These are phyloP conservation scores for Galagoides demidoff DNA, from an alignment of 2,797 vertebrate genomes.

Conservation along the genomic window DNA sequence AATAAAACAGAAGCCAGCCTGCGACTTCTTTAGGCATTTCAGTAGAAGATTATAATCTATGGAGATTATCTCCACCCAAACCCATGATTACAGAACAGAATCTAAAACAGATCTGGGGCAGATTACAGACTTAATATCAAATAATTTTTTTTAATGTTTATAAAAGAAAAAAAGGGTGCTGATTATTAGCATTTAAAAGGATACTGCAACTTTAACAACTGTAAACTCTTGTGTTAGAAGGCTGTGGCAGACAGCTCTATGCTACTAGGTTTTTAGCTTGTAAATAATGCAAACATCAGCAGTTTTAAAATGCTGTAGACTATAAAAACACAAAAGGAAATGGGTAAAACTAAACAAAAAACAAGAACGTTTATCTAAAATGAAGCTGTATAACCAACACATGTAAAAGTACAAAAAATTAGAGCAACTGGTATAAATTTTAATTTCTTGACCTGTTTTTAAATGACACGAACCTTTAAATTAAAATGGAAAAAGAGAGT, in stretches of 20 bases:
- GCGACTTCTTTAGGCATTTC: conserved; percentile 86
- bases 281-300: conserved; percentile 86
- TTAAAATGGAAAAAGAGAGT: conserved; percentile 85
- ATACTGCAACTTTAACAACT: conserved; percentile 84
- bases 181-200: conserved; percentile 82
- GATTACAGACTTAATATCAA: conserved; percentile 66
- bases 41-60: conserved; percentile 80
- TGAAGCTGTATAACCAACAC: conserved; percentile 83
- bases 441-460: conserved; percentile 86
- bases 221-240: conserved; percentile 83
- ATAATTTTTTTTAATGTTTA: conserved; percentile 61
- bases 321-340: conserved; percentile 71
- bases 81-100: conserved; percentile 74
- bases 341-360: conserved; percentile 57
- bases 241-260: conserved; percentile 84
- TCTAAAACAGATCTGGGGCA: conserved; percentile 65
- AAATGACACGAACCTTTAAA: conserved; percentile 86
- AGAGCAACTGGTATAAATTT: conserved; percentile 81
- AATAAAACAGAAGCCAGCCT: conserved; percentile 89
- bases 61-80: conserved; percentile 78
- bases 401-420: conserved; percentile 83
- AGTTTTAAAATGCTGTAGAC: conserved; percentile 80
- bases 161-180: conserved; percentile 80
- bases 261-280: conserved; percentile 84
- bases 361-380: conserved; percentile 82